Percentiles rank a stretch among this genome's conserved stretches.
These are phyloP conservation scores for Pangasius macronema DNA, from an alignment of 2,797 vertebrate species.

Conservation along the genomic window DNA sequence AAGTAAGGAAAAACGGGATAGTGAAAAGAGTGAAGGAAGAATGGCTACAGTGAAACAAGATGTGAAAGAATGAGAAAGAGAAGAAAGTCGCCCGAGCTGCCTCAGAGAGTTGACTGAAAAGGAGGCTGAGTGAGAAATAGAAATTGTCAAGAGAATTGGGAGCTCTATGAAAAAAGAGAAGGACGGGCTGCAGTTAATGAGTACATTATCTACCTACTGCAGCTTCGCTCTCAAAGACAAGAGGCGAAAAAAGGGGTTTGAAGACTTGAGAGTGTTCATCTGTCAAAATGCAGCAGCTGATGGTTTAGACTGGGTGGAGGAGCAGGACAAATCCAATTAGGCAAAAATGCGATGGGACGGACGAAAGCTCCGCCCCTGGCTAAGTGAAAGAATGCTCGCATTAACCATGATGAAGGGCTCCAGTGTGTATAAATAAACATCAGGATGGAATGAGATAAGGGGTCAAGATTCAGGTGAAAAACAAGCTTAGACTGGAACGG, in stretches of 20 bases:
- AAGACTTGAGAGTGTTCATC: not conserved
- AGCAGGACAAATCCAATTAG: constrained; percentile 49
- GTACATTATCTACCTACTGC: constrained; percentile 19
- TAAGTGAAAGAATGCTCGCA: constrained; percentile 36
- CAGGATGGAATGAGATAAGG: constrained; percentile 26
- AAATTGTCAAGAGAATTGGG: constrained; percentile 53
- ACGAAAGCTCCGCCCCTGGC: constrained; percentile 14
- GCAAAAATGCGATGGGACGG: constrained; percentile 20
- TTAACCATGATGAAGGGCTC: constrained; percentile 48
- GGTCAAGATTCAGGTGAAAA: constrained; percentile 4
- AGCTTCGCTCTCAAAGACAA: not conserved
- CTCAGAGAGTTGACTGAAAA: constrained; percentile 47
- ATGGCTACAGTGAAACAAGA: not conserved
- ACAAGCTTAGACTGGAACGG: not conserved
- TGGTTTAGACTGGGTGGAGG: not conserved
- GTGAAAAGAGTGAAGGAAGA: constrained; percentile 25
- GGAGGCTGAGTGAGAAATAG: constrained; percentile 57
- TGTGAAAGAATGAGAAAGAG: constrained; percentile 14
- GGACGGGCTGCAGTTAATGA: constrained; percentile 22
- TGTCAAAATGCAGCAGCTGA: constrained; percentile 1
- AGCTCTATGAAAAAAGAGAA: constrained; percentile 34
- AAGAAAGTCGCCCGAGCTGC: constrained; percentile 38
- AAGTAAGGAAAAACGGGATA: not conserved
- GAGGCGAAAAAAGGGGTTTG: not conserved
- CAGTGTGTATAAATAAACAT: constrained; percentile 42